Evolutionary conservation across 2,113 vertebrate species (phyloP), one percentile per base, ranked within the genome.

Genomic region (Diphyllodes magnificus): DNA sequence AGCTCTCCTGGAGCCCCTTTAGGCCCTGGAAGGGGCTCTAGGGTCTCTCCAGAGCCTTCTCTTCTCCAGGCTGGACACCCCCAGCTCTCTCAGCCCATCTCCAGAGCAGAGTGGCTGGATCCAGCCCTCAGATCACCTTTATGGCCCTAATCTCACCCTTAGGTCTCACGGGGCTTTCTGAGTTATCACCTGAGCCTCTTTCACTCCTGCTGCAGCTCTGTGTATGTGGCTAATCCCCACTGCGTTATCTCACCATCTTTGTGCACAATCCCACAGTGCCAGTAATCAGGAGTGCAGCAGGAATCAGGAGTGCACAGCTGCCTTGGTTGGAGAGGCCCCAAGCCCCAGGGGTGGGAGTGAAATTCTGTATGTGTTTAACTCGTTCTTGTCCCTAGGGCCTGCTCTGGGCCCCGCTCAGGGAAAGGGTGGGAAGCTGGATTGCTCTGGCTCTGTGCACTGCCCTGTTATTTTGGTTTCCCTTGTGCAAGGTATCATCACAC

Each of bases 171-270:
- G 35, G 37, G 57, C 30, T 70, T 63, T 83, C 53, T 49, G 40
- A 50, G 35, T 18, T 2, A 40, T 61, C 39, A 21, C 13, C 28
- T 3, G 19, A 30, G 10, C 11, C 57, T 69, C 37, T 35, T 76
- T 68, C 37, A 9, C 22, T 51, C 42, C 30, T 66, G 31, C 35
- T 72, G 44, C 50, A 19, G 19, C 28, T 59, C 28, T n/a, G 15
- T 54, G 24, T 15, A 11, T 28, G 22, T 33, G 1, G 1, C 63
- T 56, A 3, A 47, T 33, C 23, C 60, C 31, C 23, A 2, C 51
- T 16, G 13, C 1, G 1, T 18, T 77, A 2, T 20, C 33, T 37
- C 18, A 1, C 31, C 6, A 0, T 31, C 53, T 56, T 75, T 71
- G 37, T 56, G 77, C 65, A 4, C 23, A 30, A 45, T n/a, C 79